These are phyloP conservation scores for rabbit (Oryctolagus cuniculus) DNA, from an alignment of 2,113 vertebrate genomes.

Conservation along the genomic window mOryCun1.1 NC_091434.1:113375501-113376000, in stretches of 20 bases:
- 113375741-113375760: background rate
- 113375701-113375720: background rate
- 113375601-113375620: background rate
- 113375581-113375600: background rate
- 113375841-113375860: background rate
- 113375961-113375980: no score
- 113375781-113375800: background rate
- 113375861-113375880: no score
- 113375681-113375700: background rate
- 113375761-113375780: rapidly evolving
- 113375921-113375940: no score
- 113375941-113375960: no score
- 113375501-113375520: background rate
- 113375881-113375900: no score
- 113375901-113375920: no score
- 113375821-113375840: background rate
- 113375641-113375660: background rate
- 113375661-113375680: background rate
- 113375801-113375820: background rate
- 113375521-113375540: background rate
- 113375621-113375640: background rate
- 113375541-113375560: background rate
- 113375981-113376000: no score
- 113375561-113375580: background rate
- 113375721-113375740: background rate